Base-by-base conservation (phyloP, 1,140 invertebrate species). In the Rhagoletis zephyria region DNA sequence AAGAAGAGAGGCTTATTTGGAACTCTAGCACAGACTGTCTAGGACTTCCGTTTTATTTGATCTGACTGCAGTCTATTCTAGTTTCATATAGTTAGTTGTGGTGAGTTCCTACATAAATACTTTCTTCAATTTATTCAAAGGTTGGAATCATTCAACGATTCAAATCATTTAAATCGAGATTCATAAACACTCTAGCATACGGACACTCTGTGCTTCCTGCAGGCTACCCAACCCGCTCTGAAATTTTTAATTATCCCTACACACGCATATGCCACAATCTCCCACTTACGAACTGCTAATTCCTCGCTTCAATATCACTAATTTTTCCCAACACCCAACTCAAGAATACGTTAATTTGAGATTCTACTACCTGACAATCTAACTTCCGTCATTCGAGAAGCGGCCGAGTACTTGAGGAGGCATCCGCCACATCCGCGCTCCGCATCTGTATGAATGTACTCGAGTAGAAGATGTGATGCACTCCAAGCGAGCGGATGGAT, bases 301-400 rank as follows among this genome's bases (percentile, higher is more conserved):
- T 81, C 48, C 48, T 81, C 45, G 74, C 74, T 56, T 81, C 74
- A 81, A 81, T 81, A 56, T 81, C 48, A 81, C 74, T 56, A 81
- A 81, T 81, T 81, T 81, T 81, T 81, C 16, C 9, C 30, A 30
- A 81, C 74, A 51, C 48, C 48, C 74, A 81, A 81, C 74, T 81
- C 48, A 81, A 81, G n/a, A 16, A 42, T 12, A 51, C 19, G 74
- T 81, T 56, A 56, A 81, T 81, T 81, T 56, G 16, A 81, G 48
- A 51, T 81, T 81, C 74, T 81, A 81, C 74, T 81, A 81, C 74
- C 74, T 81, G 74, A 81, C 74, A 81, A 81, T 81, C 74, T 56
- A 81, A 81, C 74, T 81, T 81, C 74, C 74, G 74, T 56, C 74
- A 81, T 81, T 81, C n/a, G 48, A 81, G 74, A 81, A 19, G 74